Percentiles rank a stretch among this genome's conserved stretches.
These are phyloP conservation scores for Micromussa lordhowensis DNA, from an alignment of 92 coral and sea anemone species.

Conservation along the genomic window DNA sequence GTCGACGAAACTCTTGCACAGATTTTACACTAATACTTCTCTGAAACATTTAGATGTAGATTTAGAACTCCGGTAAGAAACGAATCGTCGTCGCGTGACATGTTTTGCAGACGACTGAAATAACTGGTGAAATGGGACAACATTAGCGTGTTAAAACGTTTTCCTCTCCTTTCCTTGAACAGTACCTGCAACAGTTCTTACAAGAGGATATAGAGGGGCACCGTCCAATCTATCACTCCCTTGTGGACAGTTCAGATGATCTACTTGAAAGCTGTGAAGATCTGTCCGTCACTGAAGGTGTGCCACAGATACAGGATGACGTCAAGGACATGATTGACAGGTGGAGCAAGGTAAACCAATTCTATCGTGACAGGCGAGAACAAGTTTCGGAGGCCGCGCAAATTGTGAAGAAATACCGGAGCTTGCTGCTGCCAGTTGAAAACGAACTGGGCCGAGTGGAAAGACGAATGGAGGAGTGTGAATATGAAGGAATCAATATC, in stretches of 20 bases:
- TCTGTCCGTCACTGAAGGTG: constrained; percentile 85
- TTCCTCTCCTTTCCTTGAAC: not conserved
- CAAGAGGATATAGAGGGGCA: constrained; percentile 98
- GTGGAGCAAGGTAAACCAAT: constrained; percentile 85
- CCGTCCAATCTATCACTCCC: constrained; percentile 86
- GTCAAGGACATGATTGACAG: constrained; percentile 74
- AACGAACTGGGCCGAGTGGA: constrained; percentile 79
- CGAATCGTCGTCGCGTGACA: not conserved
- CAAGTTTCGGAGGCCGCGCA: constrained; percentile 86
- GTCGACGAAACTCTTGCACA: too few species aligned
- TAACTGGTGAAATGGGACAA: not conserved
- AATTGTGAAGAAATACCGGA: constrained; percentile 85
- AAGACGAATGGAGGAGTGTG: constrained; percentile 73
- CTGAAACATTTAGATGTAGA: too few species aligned
- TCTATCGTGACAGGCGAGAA: constrained; percentile 71
- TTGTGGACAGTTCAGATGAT: constrained; percentile 75
- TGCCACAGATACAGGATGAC: constrained; percentile 78
- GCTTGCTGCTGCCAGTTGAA: constrained; percentile 81
- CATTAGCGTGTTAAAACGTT: not conserved
- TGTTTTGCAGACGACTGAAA: not conserved
- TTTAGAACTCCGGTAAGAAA: too few species aligned
- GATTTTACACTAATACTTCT: too few species aligned
- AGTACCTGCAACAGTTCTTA: constrained; percentile 84
- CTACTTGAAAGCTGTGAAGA: constrained; percentile 82
- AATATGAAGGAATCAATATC: constrained; percentile 84